phyloP scores from a whole-genome alignment of 2,888 invertebrate species.

The Pandemis cinnamomeana region DNA sequence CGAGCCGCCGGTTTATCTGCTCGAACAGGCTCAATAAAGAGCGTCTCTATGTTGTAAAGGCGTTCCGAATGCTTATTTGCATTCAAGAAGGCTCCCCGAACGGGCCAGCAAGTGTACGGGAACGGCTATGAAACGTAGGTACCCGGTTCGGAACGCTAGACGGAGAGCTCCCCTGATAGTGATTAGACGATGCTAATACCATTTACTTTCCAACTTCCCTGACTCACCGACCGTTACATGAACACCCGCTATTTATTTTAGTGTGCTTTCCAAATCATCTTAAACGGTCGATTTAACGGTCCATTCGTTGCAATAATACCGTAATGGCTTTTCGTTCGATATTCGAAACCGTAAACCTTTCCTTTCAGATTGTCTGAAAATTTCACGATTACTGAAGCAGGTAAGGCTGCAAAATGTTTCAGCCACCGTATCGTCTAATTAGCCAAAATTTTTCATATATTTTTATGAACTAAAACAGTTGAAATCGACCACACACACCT shows the following conservation, averaged over 20 bases:
- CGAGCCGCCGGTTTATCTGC: conserved; percentile 69
- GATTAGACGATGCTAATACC: conserved; percentile 84
- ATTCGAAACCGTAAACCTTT: conserved; percentile 1
- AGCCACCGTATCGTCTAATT: no score
- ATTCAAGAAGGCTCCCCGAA: conserved; percentile 79
- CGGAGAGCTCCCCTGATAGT: conserved; percentile 79
- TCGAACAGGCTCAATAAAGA: conserved; percentile 78
- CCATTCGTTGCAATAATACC: conserved; percentile 43
- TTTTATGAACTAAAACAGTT: no score
- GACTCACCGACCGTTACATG: conserved; percentile 78
- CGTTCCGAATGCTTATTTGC: conserved; percentile 82
- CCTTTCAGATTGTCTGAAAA: neutral
- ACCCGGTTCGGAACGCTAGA: conserved; percentile 66
- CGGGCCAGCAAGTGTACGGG: conserved; percentile 76
- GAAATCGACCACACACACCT: no score
- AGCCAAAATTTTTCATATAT: no score
- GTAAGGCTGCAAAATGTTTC: no score
- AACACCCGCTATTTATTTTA: conserved; percentile 77
- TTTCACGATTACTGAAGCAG: no score
- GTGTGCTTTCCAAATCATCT: conserved; percentile 74
- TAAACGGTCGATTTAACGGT: conserved; percentile 60
- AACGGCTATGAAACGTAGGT: conserved; percentile 65
- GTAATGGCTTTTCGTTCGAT: conserved; percentile 3
- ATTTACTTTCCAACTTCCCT: conserved; percentile 82
- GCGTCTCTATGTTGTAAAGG: conserved; percentile 79